A percentile compares a stretch with the other conserved stretches of the same genome.
These are phyloP conservation scores for Alauda arvensis DNA, from an alignment of 2,797 vertebrate genomes.

Conservation along the genomic window DNA sequence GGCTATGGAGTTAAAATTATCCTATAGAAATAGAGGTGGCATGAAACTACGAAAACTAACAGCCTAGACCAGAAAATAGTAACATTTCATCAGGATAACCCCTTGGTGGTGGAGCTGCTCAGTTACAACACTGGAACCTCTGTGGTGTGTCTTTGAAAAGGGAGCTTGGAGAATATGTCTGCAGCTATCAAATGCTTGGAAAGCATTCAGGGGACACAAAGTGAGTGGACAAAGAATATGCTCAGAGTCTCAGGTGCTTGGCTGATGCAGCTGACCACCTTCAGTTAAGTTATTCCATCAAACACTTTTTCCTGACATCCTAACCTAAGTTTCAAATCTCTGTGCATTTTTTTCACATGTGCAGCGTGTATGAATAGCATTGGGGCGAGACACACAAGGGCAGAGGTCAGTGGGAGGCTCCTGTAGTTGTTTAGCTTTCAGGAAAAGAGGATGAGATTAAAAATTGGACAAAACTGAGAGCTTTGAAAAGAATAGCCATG, in stretches of 20 bases:
- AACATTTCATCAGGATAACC: neutral
- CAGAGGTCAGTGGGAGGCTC: neutral
- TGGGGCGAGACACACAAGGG: neutral
- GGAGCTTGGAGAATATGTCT: neutral
- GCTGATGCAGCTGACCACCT: neutral
- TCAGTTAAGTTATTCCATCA: neutral
- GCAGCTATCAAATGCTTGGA: neutral
- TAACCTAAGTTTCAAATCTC: neutral
- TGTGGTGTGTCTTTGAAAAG: neutral
- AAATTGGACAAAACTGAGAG: neutral
- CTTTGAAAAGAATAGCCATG: neutral
- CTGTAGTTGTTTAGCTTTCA: neutral
- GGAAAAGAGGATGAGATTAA: neutral
- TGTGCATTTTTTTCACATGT: neutral
- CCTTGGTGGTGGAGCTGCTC: neutral
- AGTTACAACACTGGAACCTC: neutral
- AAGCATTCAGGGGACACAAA: neutral
- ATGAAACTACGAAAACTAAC: neutral
- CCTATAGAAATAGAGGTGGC: neutral
- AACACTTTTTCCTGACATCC: neutral
- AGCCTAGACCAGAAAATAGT: neutral
- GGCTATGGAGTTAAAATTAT: neutral
- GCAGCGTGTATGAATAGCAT: fast-evolving
- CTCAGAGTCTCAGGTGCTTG: neutral
- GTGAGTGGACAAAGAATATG: neutral